A percentile compares a stretch with the other conserved stretches of the same genome.
These are phyloP conservation scores for Saccopteryx leptura DNA, from an alignment of 2,113 vertebrate genomes.

Conservation along the genomic window DNA sequence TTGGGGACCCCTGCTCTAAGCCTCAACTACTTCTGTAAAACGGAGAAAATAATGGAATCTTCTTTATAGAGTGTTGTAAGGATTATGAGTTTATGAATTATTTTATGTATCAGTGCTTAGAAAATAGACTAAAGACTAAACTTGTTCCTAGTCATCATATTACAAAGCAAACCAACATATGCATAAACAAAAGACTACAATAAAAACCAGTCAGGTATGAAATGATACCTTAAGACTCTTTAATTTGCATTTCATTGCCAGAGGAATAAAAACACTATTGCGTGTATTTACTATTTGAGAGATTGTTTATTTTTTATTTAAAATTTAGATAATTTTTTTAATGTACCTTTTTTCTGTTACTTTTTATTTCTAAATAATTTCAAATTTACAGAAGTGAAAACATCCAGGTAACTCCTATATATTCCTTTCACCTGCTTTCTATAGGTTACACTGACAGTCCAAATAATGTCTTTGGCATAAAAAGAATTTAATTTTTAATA, in stretches of 20 bases:
- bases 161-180: slow-evolving; percentile 16
- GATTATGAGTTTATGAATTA: slow-evolving; percentile 50
- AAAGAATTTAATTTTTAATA: background rate
- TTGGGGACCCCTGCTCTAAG: background rate
- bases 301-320: background rate
- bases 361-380: slow-evolving; percentile 56
- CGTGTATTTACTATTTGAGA: background rate
- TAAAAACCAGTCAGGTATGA: slow-evolving; percentile 22
- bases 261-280: slow-evolving; percentile 46
- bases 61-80: slow-evolving; percentile 40
- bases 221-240: slow-evolving; percentile 4
- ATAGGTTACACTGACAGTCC: background rate
- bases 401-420: background rate
- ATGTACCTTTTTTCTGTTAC: background rate
- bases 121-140: slow-evolving; percentile 46
- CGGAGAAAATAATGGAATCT: slow-evolving; percentile 40
- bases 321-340: background rate
- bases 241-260: slow-evolving; percentile 59
- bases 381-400: background rate
- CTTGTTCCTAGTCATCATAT: background rate
- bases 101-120: slow-evolving; percentile 4
- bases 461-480: background rate
- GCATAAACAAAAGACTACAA: slow-evolving; percentile 18
- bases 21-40: background rate
- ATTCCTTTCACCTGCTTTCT: background rate